phyloP scores from a whole-genome alignment of 2,797 vertebrate genomes.

The Peromyscus eremicus region DNA sequence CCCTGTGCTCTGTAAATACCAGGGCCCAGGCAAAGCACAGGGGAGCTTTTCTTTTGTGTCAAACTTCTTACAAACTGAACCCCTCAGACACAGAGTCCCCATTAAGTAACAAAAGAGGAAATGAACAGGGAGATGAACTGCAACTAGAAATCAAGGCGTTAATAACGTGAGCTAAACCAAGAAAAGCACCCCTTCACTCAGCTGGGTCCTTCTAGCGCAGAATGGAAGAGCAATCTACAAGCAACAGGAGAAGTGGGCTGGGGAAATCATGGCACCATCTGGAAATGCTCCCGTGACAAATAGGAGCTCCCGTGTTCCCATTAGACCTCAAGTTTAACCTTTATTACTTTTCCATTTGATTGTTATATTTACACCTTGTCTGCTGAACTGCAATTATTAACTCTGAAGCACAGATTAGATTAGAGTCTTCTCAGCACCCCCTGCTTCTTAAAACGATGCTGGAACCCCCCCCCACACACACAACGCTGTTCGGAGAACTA shows the following conservation, averaged over 20 bases:
- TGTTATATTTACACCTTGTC: slow-evolving; percentile 53
- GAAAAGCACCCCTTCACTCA: background rate
- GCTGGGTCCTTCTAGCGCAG: background rate
- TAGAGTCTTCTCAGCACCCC: slow-evolving; percentile 20
- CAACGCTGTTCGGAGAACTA: background rate
- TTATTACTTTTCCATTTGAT: slow-evolving; percentile 63
- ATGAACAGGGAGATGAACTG: background rate
- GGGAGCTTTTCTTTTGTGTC: slow-evolving; percentile 22
- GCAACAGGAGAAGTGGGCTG: background rate
- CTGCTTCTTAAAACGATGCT: slow-evolving; percentile 6
- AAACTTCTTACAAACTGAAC: background rate
- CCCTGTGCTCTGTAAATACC: background rate
- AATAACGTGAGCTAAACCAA: slow-evolving; percentile 28
- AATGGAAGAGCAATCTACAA: background rate
- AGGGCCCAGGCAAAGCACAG: background rate
- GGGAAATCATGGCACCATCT: background rate
- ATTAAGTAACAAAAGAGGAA: slow-evolving; percentile 60
- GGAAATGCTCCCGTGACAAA: slow-evolving; percentile 53
- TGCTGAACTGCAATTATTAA: slow-evolving; percentile 55
- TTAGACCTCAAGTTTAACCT: slow-evolving; percentile 51
- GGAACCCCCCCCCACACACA: background rate
- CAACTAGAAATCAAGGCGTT: background rate
- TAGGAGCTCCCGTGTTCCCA: background rate
- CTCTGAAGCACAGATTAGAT: slow-evolving; percentile 67
- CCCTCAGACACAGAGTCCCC: slow-evolving; percentile 12